A percentile compares a stretch with the other conserved stretches of the same genome.
These are phyloP conservation scores for Bubo scandiacus DNA, from an alignment of 2,113 vertebrate species.

Conservation along the genomic window DNA sequence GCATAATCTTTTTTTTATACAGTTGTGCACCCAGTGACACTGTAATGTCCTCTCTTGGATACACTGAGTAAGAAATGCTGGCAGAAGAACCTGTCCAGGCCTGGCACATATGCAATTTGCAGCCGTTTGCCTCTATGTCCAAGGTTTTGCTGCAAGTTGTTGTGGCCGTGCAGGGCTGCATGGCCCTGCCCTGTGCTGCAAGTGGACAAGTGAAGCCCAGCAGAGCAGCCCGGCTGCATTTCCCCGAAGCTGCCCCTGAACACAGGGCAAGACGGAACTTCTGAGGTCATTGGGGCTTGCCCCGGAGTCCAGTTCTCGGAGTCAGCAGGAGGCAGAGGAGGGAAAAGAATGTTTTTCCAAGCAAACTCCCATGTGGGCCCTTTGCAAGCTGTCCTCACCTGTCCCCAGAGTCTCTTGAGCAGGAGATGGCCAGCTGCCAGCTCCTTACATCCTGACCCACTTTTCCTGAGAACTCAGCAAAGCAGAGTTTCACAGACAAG, in stretches of 20 bases:
- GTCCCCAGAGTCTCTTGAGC: neutral
- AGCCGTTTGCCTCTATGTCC: neutral
- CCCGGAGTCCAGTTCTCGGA: neutral
- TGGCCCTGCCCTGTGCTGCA: neutral
- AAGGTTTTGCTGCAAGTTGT: neutral
- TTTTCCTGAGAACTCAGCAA: slow-evolving; percentile 37
- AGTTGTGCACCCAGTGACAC: neutral
- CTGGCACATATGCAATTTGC: neutral
- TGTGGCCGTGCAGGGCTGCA: neutral
- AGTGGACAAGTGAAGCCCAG: neutral
- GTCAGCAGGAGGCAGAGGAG: neutral
- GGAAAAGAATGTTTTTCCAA: neutral
- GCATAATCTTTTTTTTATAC: neutral
- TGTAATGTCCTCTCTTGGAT: neutral
- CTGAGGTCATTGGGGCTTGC: neutral
- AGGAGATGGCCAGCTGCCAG: slow-evolving; percentile 2
- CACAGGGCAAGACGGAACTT: neutral
- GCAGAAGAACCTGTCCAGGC: neutral
- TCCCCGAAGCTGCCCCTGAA: neutral
- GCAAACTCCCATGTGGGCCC: neutral
- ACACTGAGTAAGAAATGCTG: neutral
- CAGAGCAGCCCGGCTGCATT: neutral
- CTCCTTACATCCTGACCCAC: neutral
- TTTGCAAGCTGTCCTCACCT: neutral
- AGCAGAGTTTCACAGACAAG: slow-evolving; percentile 36